phyloP scores from a whole-genome alignment of 2,888 invertebrate species.

The Silvanus unidentatus region DNA sequence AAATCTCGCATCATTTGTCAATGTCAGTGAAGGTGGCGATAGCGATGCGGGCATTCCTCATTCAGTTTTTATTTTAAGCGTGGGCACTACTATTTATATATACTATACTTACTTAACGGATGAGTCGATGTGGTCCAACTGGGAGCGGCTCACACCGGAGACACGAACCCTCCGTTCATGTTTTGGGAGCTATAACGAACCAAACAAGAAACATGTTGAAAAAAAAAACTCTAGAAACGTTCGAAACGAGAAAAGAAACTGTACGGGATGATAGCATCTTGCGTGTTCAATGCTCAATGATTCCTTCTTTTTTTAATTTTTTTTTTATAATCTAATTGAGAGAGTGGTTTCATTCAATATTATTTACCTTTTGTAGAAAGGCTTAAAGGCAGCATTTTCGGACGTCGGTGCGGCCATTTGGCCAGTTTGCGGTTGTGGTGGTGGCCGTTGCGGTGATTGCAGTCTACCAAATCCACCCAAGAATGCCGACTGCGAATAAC shows the following conservation, averaged over 20 bases:
- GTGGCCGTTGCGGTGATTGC: slow-evolving; percentile 44
- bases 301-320: too few relatives aligned
- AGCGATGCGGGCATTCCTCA: slow-evolving; percentile 44
- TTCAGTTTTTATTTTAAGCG: slow-evolving; percentile 32
- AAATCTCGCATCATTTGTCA: slow-evolving; percentile 74
- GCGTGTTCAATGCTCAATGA: too few relatives aligned
- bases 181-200: slow-evolving; percentile 62
- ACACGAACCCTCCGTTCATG: slow-evolving; percentile 67
- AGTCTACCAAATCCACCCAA: slow-evolving; percentile 43
- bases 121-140: slow-evolving; percentile 38
- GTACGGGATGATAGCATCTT: too few relatives aligned
- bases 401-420: slow-evolving; percentile 40
- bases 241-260: slow-evolving; percentile 21
- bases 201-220: slow-evolving; percentile 10
- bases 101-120: slow-evolving; percentile 34
- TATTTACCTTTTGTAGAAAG: slow-evolving; percentile 82
- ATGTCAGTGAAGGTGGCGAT: slow-evolving; percentile 56
- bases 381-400: slow-evolving; percentile 73
- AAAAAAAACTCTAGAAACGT: slow-evolving; percentile 21
- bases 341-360: background rate
- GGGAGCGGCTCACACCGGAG: slow-evolving; percentile 62
- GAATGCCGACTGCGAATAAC: slow-evolving; percentile 51
- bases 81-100: slow-evolving; percentile 17
- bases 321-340: too few relatives aligned
- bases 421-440: slow-evolving; percentile 46